Evolutionary conservation across 2,797 vertebrate species (phyloP).

Genomic region (Rallus crepitans): DNA sequence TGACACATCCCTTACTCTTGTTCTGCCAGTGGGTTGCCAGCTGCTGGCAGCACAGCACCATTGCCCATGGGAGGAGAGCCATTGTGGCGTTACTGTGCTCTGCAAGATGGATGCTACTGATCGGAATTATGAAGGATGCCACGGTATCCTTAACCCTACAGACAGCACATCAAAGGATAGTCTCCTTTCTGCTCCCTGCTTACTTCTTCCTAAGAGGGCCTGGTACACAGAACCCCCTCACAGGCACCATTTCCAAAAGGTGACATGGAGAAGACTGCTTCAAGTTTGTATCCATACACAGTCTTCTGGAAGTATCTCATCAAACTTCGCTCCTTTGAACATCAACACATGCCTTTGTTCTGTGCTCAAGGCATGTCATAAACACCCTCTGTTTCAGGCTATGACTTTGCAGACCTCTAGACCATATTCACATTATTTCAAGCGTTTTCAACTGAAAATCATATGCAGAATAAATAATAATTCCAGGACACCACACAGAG

Average conservation of each 20-base stretch:
- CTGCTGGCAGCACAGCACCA: neutral
- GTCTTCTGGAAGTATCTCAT: neutral
- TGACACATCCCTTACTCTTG: rapidly evolving
- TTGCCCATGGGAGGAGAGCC: neutral
- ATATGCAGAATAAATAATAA: neutral
- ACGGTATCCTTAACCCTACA: neutral
- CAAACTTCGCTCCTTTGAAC: neutral
- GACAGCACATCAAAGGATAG: neutral
- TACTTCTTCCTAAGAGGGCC: neutral
- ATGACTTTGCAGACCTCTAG: neutral
- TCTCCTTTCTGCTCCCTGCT: neutral
- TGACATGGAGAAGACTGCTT: neutral
- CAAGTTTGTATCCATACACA: neutral
- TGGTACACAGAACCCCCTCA: rapidly evolving
- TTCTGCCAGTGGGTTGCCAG: neutral
- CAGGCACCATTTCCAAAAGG: neutral
- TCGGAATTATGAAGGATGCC: neutral
- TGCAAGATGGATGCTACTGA: neutral
- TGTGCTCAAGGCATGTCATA: neutral
- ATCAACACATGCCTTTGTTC: neutral
- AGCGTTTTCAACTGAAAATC: neutral
- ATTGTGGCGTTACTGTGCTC: rapidly evolving
- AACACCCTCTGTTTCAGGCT: neutral
- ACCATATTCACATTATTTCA: neutral
- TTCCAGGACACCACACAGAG: neutral